Evolutionary conservation across 1,140 invertebrate genomes (phyloP).

Genomic region (Sitobion miscanthi): DNA sequence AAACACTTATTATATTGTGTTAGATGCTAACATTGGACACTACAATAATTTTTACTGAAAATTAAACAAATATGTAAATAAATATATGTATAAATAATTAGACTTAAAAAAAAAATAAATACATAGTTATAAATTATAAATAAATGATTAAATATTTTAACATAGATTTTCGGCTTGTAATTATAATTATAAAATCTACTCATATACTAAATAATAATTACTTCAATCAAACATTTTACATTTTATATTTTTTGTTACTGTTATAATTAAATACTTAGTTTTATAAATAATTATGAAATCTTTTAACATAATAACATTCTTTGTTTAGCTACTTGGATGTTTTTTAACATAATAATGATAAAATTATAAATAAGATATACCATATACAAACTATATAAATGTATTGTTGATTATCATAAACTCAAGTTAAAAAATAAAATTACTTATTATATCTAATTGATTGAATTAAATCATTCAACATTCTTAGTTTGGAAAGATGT

Average conservation of each 20-base stretch:
- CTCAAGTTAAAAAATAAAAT: no score
- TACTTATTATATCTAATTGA: no score
- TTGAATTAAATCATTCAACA: not conserved
- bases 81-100: no score
- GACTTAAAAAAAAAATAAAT: not conserved
- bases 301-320: not conserved
- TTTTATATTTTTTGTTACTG: not conserved
- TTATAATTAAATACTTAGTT: not conserved
- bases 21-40: not conserved
- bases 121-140: no score
- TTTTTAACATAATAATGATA: not conserved
- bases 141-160: not conserved
- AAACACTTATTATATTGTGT: not conserved
- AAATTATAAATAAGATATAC: no score
- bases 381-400: not conserved
- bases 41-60: not conserved
- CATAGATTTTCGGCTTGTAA: not conserved
- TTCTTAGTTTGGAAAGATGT: not conserved
- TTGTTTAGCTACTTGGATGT: not conserved
- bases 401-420: not conserved
- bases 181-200: not conserved
- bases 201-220: not conserved
- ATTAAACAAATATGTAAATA: no score
- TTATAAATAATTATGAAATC: not conserved
- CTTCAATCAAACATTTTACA: not conserved